phyloP scores from a whole-genome alignment of 1,140 invertebrate genomes.

The Hypothenemus hampei region DNA sequence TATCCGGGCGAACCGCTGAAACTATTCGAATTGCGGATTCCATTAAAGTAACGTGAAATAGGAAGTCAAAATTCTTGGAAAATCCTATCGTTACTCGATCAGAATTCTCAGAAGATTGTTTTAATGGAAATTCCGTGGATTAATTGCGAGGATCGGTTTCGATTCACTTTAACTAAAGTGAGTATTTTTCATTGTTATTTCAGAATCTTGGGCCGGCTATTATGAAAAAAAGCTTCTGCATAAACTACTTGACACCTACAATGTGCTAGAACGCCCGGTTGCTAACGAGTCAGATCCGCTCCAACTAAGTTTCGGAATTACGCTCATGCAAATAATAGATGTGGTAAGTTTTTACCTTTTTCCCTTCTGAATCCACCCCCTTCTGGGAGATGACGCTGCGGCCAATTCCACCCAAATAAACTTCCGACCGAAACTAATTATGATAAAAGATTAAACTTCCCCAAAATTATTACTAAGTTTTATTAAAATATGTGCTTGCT shows the following conservation, averaged over 20 bases:
- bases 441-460: slow-evolving; percentile 25
- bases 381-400: slow-evolving; percentile 3
- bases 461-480: slow-evolving; percentile 15
- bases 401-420: slow-evolving; percentile 12
- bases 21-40: slow-evolving; percentile 12
- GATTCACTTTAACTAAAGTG: no score
- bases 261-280: slow-evolving; percentile 94
- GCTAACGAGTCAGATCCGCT: slow-evolving; percentile 94
- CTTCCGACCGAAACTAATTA: slow-evolving; percentile 17
- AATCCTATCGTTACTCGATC: neutral
- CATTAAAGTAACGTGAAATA: slow-evolving; percentile 6
- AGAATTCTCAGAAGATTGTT: neutral
- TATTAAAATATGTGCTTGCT: slow-evolving; percentile 18
- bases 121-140: neutral
- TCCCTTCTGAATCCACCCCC: slow-evolving; percentile 1
- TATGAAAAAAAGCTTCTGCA: slow-evolving; percentile 92
- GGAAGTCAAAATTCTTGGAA: slow-evolving; percentile 14
- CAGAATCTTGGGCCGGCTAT: slow-evolving; percentile 76
- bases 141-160: no score
- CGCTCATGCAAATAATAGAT: slow-evolving; percentile 99
- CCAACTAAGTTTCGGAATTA: slow-evolving; percentile 93
- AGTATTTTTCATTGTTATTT: slow-evolving; percentile 38
- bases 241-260: slow-evolving; percentile 91
- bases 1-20: slow-evolving; percentile 7
- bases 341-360: slow-evolving; percentile 72